Evolutionary conservation across 2,797 vertebrate species (phyloP).

Genomic region (Chloroceryle inda): DNA sequence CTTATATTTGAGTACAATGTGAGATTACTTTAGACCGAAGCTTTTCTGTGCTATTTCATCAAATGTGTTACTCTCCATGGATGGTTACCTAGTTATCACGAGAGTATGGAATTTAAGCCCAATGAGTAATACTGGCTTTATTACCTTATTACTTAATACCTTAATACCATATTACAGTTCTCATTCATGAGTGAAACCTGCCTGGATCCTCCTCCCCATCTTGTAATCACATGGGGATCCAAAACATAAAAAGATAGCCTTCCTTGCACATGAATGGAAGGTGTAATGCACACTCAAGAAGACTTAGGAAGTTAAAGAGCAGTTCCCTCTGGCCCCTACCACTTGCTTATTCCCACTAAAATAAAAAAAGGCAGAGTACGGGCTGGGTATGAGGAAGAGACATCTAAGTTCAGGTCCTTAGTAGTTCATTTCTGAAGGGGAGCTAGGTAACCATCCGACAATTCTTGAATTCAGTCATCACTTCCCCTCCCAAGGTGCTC

Average conservation of each 20-base stretch:
- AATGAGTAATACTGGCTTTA: not conserved
- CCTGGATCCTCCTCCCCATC: not conserved
- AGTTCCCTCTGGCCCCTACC: not conserved
- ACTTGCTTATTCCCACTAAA: not conserved
- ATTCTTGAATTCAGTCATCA: not conserved
- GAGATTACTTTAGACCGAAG: constrained; percentile 49
- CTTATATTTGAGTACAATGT: constrained; percentile 71
- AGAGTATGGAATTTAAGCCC: not conserved
- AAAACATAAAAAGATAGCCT: not conserved
- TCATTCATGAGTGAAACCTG: not conserved
- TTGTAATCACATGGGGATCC: not conserved
- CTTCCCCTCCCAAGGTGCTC: not conserved
- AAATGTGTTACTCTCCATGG: not conserved
- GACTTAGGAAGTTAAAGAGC: not conserved
- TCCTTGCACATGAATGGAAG: not conserved
- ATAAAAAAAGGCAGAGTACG: not conserved
- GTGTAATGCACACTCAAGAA: not conserved
- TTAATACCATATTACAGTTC: not conserved
- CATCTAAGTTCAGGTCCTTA: not conserved
- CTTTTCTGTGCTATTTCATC: constrained; percentile 11
- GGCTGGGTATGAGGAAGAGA: not conserved
- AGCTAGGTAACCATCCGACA: not conserved
- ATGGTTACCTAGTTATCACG: not conserved
- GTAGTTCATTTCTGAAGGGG: not conserved
- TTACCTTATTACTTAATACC: not conserved